A percentile compares a stretch with the other conserved stretches of the same genome.
phyloP scores from a whole-genome alignment of 2,113 vertebrate species.

The Odontesthes bonariensis region DNA sequence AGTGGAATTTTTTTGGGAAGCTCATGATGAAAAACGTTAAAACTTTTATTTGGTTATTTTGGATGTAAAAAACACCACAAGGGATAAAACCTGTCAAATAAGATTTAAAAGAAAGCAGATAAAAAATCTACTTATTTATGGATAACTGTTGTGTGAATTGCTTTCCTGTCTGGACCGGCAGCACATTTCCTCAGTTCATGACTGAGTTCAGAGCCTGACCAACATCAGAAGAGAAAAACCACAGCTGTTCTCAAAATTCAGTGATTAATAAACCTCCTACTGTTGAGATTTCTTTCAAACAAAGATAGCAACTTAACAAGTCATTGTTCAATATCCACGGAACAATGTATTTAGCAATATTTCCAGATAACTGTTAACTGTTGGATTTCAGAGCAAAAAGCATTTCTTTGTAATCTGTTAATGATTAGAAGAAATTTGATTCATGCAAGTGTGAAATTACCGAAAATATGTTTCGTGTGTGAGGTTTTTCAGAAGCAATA shows the following conservation, averaged over 20 bases:
- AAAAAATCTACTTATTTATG: conserved; percentile 41
- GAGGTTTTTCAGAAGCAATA: conserved; percentile 30
- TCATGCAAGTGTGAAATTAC: conserved; percentile 46
- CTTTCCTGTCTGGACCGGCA: conserved; percentile 20
- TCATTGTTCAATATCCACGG: conserved; percentile 18
- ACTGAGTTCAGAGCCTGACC: conserved; percentile 29
- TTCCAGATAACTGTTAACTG: conserved; percentile 34
- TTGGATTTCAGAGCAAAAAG: conserved; percentile 23
- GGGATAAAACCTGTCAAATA: conserved; percentile 15
- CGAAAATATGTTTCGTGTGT: conserved; percentile 35
- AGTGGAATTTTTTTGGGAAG: conserved; percentile 24
- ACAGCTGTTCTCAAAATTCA: conserved; percentile 28
- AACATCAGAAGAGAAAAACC: conserved; percentile 44
- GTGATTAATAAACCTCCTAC: conserved; percentile 18
- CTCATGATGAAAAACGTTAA: conserved; percentile 11
- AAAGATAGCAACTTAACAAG: conserved; percentile 34
- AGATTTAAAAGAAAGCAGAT: conserved; percentile 10
- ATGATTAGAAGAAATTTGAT: conserved; percentile 39
- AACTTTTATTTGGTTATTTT: conserved; percentile 27
- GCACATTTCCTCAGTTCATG: conserved; percentile 32
- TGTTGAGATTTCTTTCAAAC: conserved; percentile 29
- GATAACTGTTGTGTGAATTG: conserved; percentile 23
- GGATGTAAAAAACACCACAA: conserved; percentile 17
- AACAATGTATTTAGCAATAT: neutral
- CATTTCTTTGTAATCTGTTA: conserved; percentile 18